Evolutionary conservation across 2,113 vertebrate genomes (phyloP).

Genomic region (Laterallus jamaicensis): DNA sequence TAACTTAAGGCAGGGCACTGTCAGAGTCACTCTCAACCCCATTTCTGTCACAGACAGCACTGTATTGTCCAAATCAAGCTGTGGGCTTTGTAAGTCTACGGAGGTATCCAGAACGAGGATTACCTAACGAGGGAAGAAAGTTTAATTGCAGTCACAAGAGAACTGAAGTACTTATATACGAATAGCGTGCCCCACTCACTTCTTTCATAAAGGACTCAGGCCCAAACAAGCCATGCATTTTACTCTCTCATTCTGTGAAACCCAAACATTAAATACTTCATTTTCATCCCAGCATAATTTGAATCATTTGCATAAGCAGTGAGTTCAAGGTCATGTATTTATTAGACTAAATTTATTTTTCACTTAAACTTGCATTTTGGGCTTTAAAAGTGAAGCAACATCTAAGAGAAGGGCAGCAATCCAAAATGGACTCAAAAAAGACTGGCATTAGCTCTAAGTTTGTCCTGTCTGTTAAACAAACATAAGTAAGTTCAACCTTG

Average conservation of each 20-base stretch:
- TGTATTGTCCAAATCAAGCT: neutral
- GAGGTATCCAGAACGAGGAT: neutral
- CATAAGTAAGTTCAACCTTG: neutral
- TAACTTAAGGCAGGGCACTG: neutral
- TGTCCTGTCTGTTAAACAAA: neutral
- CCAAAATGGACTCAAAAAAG: constrained; percentile 29
- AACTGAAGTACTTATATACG: neutral
- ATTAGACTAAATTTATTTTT: neutral
- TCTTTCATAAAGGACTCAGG: neutral
- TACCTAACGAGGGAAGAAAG: neutral
- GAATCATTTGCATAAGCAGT: neutral
- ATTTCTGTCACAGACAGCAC: neutral
- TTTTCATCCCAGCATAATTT: neutral
- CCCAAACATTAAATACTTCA: neutral
- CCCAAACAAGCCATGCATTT: neutral
- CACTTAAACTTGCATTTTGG: neutral
- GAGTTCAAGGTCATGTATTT: neutral
- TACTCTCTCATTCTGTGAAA: neutral
- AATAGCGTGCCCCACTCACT: neutral
- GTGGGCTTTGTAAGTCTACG: neutral
- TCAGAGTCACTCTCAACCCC: neutral
- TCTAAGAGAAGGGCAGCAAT: neutral
- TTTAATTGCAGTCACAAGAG: neutral
- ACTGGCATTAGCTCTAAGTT: neutral
- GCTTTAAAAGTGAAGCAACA: neutral